phyloP scores from a whole-genome alignment of 1,140 invertebrate genomes.

The Periplaneta americana region DNA sequence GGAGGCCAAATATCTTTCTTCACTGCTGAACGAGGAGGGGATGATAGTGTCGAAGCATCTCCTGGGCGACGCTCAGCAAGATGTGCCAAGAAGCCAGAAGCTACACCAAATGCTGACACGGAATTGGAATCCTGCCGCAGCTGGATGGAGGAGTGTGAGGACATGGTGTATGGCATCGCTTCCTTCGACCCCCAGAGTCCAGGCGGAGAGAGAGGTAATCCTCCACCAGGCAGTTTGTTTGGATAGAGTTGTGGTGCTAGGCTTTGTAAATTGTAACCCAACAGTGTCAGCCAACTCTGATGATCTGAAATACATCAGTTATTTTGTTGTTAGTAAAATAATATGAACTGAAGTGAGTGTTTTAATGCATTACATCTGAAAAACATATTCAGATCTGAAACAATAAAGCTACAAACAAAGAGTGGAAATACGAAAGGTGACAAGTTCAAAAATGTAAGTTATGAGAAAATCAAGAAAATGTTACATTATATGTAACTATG shows the following conservation, averaged over 20 bases:
- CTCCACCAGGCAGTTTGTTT: slow-evolving; percentile 52
- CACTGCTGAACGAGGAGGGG: slow-evolving; percentile 61
- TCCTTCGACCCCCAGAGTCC: not conserved
- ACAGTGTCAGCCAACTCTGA: slow-evolving; percentile 71
- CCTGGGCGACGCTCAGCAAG: slow-evolving; percentile 67
- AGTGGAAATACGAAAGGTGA: no score
- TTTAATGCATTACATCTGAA: no score
- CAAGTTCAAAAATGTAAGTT: no score
- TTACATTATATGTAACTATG: no score
- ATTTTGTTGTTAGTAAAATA: no score
- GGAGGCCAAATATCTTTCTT: slow-evolving; percentile 50
- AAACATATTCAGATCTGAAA: no score
- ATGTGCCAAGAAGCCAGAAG: slow-evolving; percentile 74
- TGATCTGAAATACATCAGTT: no score
- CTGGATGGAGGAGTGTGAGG: slow-evolving; percentile 7
- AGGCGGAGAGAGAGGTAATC: slow-evolving; percentile 45
- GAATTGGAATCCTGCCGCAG: not conserved
- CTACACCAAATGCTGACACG: slow-evolving; percentile 42
- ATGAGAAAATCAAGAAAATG: no score
- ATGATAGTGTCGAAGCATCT: slow-evolving; percentile 54
- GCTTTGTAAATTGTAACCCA: slow-evolving; percentile 82
- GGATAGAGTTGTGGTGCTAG: slow-evolving; percentile 79
- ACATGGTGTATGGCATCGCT: not conserved
- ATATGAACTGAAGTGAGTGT: no score
- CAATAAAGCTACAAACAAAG: no score